These are phyloP conservation scores for Anagrus nilaparvatae DNA, from an alignment of 1,140 invertebrate species.

Conservation along the genomic window DNA sequence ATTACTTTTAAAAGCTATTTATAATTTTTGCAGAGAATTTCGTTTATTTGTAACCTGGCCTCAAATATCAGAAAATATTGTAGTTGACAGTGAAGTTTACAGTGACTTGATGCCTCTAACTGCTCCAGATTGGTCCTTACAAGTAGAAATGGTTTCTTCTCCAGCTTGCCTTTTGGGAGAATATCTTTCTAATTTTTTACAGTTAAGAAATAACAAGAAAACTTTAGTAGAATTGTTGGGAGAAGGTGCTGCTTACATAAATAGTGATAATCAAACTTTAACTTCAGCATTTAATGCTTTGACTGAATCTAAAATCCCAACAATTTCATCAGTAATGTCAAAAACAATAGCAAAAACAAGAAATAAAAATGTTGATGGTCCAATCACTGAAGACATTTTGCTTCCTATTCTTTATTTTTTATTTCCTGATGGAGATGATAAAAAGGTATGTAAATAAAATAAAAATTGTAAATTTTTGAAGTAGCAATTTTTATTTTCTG, in stretches of 20 bases:
- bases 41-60: slow-evolving; percentile 81
- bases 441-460: slow-evolving; percentile 33
- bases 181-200: slow-evolving; percentile 48
- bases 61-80: slow-evolving; percentile 70
- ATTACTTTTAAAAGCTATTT: slow-evolving; percentile 4
- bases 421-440: slow-evolving; percentile 78
- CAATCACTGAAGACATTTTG: slow-evolving; percentile 65
- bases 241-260: slow-evolving; percentile 34
- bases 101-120: slow-evolving; percentile 79
- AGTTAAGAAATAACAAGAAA: slow-evolving; percentile 38
- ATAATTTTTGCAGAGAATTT: slow-evolving; percentile 52
- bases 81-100: slow-evolving; percentile 79
- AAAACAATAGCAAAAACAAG: slow-evolving; percentile 37
- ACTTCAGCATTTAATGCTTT: slow-evolving; percentile 43
- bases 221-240: slow-evolving; percentile 49
- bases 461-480: neutral
- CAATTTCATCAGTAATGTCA: slow-evolving; percentile 42
- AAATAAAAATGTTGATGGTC: slow-evolving; percentile 49
- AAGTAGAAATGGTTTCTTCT: slow-evolving; percentile 48
- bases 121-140: slow-evolving; percentile 69
- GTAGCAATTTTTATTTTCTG: no score
- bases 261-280: slow-evolving; percentile 27
- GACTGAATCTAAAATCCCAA: slow-evolving; percentile 49
- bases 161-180: slow-evolving; percentile 57
- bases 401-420: slow-evolving; percentile 73